Evolutionary conservation across 2,113 vertebrate genomes (phyloP), one percentile per base, ranked within the genome.

Genomic region (Microtus oregoni): DNA sequence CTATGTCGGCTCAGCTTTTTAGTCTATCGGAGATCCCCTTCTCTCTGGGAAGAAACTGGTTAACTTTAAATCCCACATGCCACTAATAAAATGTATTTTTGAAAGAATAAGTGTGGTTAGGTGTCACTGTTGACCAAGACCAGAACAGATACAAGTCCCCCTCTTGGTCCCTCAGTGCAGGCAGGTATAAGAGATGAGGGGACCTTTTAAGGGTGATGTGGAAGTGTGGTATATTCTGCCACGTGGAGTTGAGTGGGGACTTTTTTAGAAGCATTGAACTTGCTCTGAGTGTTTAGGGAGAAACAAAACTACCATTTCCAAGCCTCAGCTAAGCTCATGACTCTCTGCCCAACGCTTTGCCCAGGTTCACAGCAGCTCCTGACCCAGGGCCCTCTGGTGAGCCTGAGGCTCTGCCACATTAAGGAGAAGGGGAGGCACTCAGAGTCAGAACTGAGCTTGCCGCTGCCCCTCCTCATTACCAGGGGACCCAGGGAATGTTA

Each of bases 1-100:
- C 65, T 58, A 0, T 22, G 2, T 9, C 32, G 73, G 73, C 81
- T 63, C 35, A 2, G 0, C 22, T 7, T 70, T 76, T 90, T 3
- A 75, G 47, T 83, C 78, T 79, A 10, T 58, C 73, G 30, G 68
- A 41, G 55, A 50, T 85, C n/a, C 28, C 67, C 79, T 96, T 87
- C 85, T 92, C 86, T 94, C 72, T 94, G 65, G 81, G 90, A 96
- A 97, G 92, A 79, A 93, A 85, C 19, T 79, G 82, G 89, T 63
- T 83, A 63, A 26, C 79, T 77, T 92, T 61, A 58, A 76, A 75
- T 78, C 72, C 91, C 91, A 30, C 72, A n/a, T 91, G 90, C 92
- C 50, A 41, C 96, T 94, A 97, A 96, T 97, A 96, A 97, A 97
- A 55, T 94, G 28, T 90, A 38, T 97, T 97, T 63, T 94, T 96